phyloP scores from a whole-genome alignment of 2,113 vertebrate species.

The Pao palembangensis region DNA sequence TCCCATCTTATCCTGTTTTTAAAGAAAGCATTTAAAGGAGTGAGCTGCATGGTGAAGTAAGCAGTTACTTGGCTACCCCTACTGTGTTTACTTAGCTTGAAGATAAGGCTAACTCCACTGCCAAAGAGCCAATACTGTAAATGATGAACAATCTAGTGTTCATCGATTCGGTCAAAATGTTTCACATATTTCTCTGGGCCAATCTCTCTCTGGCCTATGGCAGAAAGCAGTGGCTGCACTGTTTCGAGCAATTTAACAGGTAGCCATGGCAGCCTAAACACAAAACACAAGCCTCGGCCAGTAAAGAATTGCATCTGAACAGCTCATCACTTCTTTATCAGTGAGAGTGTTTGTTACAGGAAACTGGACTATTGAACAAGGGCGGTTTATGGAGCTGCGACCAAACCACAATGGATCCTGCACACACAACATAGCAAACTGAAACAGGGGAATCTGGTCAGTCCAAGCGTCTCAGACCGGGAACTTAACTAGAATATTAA shows the following conservation, averaged over 20 bases:
- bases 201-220: constrained; percentile 22
- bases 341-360: constrained; percentile 28
- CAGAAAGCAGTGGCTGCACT: constrained; percentile 33
- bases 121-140: not conserved
- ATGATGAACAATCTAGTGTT: not conserved
- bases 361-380: constrained; percentile 33
- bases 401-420: constrained; percentile 2
- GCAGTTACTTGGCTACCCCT: not conserved
- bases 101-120: constrained; percentile 1
- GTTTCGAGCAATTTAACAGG: constrained; percentile 30
- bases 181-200: not conserved
- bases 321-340: constrained; percentile 51
- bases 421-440: constrained; percentile 14
- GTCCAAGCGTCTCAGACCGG: constrained; percentile 14
- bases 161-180: not conserved
- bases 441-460: constrained; percentile 11
- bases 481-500: constrained; percentile 32
- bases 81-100: constrained; percentile 1
- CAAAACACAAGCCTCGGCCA: constrained; percentile 40
- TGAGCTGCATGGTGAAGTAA: not conserved
- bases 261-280: constrained; percentile 50
- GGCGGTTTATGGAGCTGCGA: constrained; percentile 14
- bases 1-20: constrained; percentile 8
- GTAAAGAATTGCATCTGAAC: constrained; percentile 37
- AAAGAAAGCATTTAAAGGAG: not conserved